Percentiles rank a stretch among this genome's conserved stretches.
phyloP scores from a whole-genome alignment of 2,113 vertebrate genomes.

The Chauna torquata region DNA sequence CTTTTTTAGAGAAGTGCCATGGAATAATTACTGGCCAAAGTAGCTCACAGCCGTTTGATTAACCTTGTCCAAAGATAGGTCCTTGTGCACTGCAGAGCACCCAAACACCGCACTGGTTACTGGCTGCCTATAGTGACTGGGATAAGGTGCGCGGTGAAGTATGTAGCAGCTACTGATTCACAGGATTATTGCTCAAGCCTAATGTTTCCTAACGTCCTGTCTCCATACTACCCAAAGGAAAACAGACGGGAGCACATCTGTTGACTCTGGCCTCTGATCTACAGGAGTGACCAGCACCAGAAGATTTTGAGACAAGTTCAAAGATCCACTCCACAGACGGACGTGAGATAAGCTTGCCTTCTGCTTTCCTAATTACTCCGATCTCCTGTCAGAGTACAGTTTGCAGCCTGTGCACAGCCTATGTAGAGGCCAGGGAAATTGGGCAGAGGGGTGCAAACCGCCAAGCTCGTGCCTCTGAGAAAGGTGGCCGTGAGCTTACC shows the following conservation, averaged over 20 bases:
- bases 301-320: neutral
- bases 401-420: accelerated
- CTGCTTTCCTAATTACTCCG: neutral
- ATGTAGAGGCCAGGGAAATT: accelerated
- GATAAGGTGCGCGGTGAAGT: accelerated
- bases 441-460: accelerated
- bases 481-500: neutral
- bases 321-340: neutral
- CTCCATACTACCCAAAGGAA: neutral
- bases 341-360: neutral
- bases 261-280: neutral
- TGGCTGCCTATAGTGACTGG: neutral
- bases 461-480: accelerated
- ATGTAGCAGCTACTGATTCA: neutral
- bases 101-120: neutral
- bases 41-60: neutral
- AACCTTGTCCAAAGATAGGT: neutral
- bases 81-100: neutral
- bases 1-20: neutral
- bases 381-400: neutral
- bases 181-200: neutral
- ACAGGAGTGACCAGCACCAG: neutral
- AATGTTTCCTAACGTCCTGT: neutral
- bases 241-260: neutral
- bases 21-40: neutral